Percentiles rank a stretch among this genome's conserved stretches.
These are phyloP conservation scores for Noturus placidus DNA, from an alignment of 2,113 vertebrate species.

Conservation along the genomic window DNA sequence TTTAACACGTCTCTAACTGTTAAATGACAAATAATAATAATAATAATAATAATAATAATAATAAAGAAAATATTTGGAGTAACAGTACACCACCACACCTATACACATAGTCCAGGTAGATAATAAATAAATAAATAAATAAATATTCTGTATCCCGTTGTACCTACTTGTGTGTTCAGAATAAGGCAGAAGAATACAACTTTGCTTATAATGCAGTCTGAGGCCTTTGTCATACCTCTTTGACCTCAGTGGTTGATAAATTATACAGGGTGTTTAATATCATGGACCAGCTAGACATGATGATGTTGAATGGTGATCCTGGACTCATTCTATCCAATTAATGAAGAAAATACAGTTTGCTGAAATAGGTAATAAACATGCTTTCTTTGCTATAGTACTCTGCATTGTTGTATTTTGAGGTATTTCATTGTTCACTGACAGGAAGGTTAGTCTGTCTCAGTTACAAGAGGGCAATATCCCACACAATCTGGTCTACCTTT, in stretches of 20 bases:
- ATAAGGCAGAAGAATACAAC: not conserved
- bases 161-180: not conserved
- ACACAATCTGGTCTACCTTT: not conserved
- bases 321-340: not conserved
- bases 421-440: not conserved
- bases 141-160: not conserved
- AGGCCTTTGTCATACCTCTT: not conserved
- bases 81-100: not conserved
- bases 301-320: not conserved
- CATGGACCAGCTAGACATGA: no score
- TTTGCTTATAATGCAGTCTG: not conserved
- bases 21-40: not conserved
- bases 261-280: not conserved
- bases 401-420: not conserved
- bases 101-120: not conserved
- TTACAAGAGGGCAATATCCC: not conserved
- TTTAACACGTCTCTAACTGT: not conserved
- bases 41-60: not conserved
- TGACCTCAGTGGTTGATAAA: not conserved
- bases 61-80: not conserved
- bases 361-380: not conserved
- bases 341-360: not conserved
- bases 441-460: not conserved
- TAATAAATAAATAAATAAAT: not conserved
- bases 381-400: not conserved